phyloP scores from a whole-genome alignment of 1,140 invertebrate genomes.

The Caenorhabditis latens region DNA sequence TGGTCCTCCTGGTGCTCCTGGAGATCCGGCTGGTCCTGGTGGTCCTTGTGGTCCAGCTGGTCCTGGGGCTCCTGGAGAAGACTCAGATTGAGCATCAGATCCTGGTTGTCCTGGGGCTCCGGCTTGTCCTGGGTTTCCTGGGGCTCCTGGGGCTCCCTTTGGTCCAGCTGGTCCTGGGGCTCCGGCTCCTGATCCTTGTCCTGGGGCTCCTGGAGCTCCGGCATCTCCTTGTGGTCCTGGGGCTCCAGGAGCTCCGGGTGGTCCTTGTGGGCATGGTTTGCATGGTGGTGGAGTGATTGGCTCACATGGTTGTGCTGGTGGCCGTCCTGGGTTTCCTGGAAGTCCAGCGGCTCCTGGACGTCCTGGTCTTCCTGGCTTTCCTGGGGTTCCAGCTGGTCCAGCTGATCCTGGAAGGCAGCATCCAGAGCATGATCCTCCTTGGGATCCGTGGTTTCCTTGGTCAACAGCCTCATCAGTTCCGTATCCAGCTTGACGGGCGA shows the following conservation, averaged over 20 bases:
- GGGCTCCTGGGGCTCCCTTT: constrained; percentile 57
- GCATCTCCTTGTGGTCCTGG: constrained; percentile 55
- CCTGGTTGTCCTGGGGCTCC: constrained; percentile 60
- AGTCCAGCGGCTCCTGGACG: constrained; percentile 45
- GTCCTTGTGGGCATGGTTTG: constrained; percentile 43
- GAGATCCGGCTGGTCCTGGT: constrained; percentile 49
- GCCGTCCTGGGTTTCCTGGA: constrained; percentile 45
- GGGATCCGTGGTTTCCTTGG: constrained; percentile 10
- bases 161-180: constrained; percentile 59
- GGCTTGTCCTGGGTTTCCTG: constrained; percentile 55
- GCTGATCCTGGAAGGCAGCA: constrained; percentile 53
- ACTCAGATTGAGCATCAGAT: constrained; percentile 52
- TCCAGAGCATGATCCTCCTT: constrained; percentile 49
- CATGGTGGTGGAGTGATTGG: constrained; percentile 54
- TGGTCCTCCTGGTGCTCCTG: constrained; percentile 53
- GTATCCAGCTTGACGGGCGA: constrained; percentile 60
- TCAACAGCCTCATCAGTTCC: constrained; percentile 45
- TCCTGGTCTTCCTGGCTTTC: constrained; percentile 54
- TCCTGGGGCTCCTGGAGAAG: constrained; percentile 55
- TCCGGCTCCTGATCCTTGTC: constrained; percentile 49
- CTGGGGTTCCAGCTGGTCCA: constrained; percentile 48
- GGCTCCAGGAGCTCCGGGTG: constrained; percentile 18
- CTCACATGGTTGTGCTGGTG: constrained; percentile 48
- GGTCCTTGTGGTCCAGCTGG: constrained; percentile 61
- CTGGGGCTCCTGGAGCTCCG: constrained; percentile 38